A percentile compares a stretch with the other conserved stretches of the same genome.
These are phyloP conservation scores for Grapholita molesta DNA, from an alignment of 1,140 invertebrate genomes.

Conservation along the genomic window DNA sequence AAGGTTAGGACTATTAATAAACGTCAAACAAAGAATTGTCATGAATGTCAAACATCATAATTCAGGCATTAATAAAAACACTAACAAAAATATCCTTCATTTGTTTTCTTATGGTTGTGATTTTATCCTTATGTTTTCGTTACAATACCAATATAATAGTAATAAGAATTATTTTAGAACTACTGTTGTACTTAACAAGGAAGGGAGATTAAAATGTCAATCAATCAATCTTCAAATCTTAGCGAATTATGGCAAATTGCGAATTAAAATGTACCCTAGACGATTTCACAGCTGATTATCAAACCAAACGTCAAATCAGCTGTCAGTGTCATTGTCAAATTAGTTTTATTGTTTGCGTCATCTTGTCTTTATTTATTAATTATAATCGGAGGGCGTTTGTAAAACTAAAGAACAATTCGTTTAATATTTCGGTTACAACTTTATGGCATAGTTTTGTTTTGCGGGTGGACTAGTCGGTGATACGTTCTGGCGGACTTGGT, in stretches of 20 bases:
- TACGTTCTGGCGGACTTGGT: conserved; percentile 14
- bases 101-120: neutral
- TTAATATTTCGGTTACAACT: neutral
- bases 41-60: neutral
- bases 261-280: neutral
- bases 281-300: neutral
- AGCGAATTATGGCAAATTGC: no score
- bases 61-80: neutral
- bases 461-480: neutral
- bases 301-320: neutral
- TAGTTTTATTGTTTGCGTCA: neutral
- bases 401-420: neutral
- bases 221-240: no score
- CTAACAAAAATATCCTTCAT: neutral
- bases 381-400: neutral
- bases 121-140: neutral
- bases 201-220: no score
- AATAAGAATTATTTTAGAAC: no score
- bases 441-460: neutral
- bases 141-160: no score
- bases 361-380: neutral
- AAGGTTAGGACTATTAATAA: neutral
- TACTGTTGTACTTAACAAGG: no score
- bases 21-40: neutral
- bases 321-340: neutral